phyloP scores from a whole-genome alignment of 2,113 vertebrate species.

The Echinops telfairi region DNA sequence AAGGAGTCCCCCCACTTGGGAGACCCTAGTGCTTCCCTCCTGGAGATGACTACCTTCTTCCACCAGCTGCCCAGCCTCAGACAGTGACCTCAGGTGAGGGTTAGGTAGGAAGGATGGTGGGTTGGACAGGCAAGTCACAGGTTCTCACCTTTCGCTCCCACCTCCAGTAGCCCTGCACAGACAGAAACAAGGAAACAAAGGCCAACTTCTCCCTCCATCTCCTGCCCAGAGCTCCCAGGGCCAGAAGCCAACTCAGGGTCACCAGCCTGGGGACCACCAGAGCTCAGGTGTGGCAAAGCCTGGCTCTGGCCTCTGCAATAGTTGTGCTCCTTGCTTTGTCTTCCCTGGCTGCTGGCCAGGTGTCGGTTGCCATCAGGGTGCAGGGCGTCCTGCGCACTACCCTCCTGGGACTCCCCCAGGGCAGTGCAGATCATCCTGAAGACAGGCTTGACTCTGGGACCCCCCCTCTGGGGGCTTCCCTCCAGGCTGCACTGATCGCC shows the following conservation, averaged over 20 bases:
- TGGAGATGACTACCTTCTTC: not conserved
- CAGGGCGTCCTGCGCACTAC: not conserved
- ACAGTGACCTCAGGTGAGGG: not conserved
- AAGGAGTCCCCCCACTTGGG: not conserved
- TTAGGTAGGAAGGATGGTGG: not conserved
- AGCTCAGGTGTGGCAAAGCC: not conserved
- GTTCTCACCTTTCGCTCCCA: not conserved
- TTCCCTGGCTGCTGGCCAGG: not conserved
- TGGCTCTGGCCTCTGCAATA: not conserved
- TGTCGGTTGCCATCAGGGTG: too few species aligned
- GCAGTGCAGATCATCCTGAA: not conserved
- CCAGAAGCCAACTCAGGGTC: not conserved
- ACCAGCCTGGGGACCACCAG: not conserved
- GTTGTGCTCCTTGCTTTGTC: not conserved
- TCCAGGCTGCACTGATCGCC: too few species aligned
- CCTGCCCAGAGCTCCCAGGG: too few species aligned
- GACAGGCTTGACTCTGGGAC: not conserved
- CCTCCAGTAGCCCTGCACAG: not conserved
- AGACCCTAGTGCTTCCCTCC: not conserved
- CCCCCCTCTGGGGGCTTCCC: not conserved
- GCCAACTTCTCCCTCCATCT: not conserved
- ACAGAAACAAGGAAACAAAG: not conserved
- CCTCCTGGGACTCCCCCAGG: constrained; percentile 44
- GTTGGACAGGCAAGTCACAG: not conserved
- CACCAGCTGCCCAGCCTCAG: not conserved